Evolutionary conservation across 2,888 invertebrate genomes (phyloP), one percentile per base, ranked within the genome.

Genomic region (Diachrysia chrysitis): DNA sequence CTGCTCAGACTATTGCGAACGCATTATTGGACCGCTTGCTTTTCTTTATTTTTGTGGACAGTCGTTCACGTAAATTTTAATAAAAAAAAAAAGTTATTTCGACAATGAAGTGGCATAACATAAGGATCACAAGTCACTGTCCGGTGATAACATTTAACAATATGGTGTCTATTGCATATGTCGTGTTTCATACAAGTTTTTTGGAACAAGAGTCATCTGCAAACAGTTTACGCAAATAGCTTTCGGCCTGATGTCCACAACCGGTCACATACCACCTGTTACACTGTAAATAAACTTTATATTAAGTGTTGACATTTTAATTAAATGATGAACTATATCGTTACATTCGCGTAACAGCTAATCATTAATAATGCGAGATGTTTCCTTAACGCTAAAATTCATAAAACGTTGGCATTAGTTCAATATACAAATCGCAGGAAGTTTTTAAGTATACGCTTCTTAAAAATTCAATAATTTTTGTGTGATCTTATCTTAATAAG

Each of bases 201-300:
- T 78, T 73, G 73, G 62, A 63, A 75, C 60, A 62, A 68, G 69
- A 76, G 71, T 81, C 81, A 78, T 79, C 74, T 79, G 78, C 78
- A 78, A 78, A 80, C 63, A 62, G 76, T 79, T 77, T 67, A 79
- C 80, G 74, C 76, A 82, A 83, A 86, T 82, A 85, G 68, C 74
- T 73, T 76, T 81, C 73, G 74, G 72, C 73, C 37, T 67, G 71
- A 81, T 58, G 73, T 73, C 64, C 66, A 66, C 66, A 81, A 85
- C 88, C 84, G 85, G 87, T 84, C 77, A 78, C 82, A 81, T 78
- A 78, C 79, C 89, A 89, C 88, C 87, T 87, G 89, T 85, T 80
- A 73, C 79, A 69, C 76, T 81, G 71, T 76, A 79, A 84, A 83
- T 82, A 79, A 79, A 76, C 75, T 73, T 73, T 77, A 76, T 73